Evolutionary conservation across 1,140 invertebrate genomes (phyloP).

Genomic region (Drosophila simulans): DNA sequence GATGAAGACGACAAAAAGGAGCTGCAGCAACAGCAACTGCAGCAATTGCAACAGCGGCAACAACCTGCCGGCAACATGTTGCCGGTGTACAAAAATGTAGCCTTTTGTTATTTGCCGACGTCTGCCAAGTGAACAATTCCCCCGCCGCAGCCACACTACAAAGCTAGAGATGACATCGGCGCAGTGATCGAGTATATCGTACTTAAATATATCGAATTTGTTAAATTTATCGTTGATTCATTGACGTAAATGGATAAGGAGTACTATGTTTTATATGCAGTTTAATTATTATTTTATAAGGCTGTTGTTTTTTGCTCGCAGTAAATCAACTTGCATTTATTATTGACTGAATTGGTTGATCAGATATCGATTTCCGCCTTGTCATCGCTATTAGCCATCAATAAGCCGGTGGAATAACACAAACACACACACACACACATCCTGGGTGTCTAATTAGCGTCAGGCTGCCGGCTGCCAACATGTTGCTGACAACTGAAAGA

Average conservation of each 20-base stretch:
- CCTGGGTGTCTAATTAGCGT: conserved; percentile 72
- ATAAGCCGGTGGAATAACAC: conserved; percentile 23
- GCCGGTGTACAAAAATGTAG: conserved; percentile 64
- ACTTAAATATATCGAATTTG: background rate
- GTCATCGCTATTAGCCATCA: conserved; percentile 23
- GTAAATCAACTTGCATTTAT: too few species aligned
- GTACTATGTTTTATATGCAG: background rate
- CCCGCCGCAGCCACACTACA: background rate
- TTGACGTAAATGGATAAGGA: background rate
- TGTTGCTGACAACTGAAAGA: conserved; percentile 74
- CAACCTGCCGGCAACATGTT: conserved; percentile 73
- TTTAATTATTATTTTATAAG: background rate
- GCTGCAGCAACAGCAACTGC: conserved; percentile 50
- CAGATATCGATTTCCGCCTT: background rate
- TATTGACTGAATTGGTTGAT: background rate
- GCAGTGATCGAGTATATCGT: background rate
- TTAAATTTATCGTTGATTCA: too few species aligned
- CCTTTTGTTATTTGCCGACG: conserved; percentile 61
- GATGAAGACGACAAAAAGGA: conserved; percentile 78
- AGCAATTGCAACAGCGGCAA: conserved; percentile 19
- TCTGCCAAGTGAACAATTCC: conserved; percentile 35
- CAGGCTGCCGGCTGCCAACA: conserved; percentile 70
- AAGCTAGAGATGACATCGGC: background rate
- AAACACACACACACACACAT: conserved; percentile 11
- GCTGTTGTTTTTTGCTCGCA: too few species aligned